These are phyloP conservation scores for Psittacara wagleri DNA, from an alignment of 2,113 vertebrate species.

Conservation along the genomic window DNA sequence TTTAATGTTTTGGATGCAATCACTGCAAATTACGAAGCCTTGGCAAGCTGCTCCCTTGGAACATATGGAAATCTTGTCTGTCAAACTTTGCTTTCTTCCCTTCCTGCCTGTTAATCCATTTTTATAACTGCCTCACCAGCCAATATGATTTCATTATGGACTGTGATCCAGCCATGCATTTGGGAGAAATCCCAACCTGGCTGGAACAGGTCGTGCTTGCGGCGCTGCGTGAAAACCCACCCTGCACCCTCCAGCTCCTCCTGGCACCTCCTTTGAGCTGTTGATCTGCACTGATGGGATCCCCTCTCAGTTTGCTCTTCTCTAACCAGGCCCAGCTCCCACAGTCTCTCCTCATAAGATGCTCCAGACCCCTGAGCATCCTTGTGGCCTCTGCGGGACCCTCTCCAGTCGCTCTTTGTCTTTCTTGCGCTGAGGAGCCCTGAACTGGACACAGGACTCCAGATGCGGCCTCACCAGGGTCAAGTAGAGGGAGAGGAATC, in stretches of 20 bases:
- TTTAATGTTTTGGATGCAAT: conserved; percentile 57
- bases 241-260: background rate
- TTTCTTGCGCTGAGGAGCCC: background rate
- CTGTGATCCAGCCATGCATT: background rate
- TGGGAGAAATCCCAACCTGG: background rate
- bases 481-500: background rate
- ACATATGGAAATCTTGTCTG: conserved; percentile 53
- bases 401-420: background rate
- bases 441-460: background rate
- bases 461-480: background rate
- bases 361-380: background rate
- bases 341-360: background rate
- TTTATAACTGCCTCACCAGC: conserved; percentile 14
- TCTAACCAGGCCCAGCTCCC: background rate
- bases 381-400: background rate
- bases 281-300: background rate
- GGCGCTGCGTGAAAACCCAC: background rate
- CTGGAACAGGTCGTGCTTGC: background rate
- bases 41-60: conserved; percentile 37
- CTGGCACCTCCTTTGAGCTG: background rate
- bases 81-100: conserved; percentile 48
- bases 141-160: background rate
- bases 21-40: conserved; percentile 39
- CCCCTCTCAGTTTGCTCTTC: background rate
- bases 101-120: conserved; percentile 50